Conservation (phyloP, 1,140 invertebrate genomes). For the Micrasema longulum region DNA sequence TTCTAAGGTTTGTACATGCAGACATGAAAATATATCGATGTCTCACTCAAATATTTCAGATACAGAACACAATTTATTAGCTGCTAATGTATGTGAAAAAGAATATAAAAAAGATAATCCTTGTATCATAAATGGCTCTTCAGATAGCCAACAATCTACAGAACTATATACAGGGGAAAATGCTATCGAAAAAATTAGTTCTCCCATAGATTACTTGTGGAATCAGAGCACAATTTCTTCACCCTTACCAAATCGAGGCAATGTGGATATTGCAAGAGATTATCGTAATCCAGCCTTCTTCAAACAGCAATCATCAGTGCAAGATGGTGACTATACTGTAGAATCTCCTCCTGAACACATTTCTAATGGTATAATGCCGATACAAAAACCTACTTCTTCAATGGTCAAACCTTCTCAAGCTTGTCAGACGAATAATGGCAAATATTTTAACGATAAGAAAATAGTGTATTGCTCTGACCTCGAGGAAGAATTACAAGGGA, state of each 20-base stretch:
- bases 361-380: slow-evolving; percentile 55
- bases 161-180: slow-evolving; percentile 5
- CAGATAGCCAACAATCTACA: slow-evolving; percentile 1
- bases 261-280: slow-evolving; percentile 49
- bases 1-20: slow-evolving; percentile 2
- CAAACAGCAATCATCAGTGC: slow-evolving; percentile 41
- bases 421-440: slow-evolving; percentile 47
- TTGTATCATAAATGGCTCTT: not conserved
- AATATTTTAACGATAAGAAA: slow-evolving; percentile 63
- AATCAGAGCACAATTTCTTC: slow-evolving; percentile 64
- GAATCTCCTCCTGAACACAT: slow-evolving; percentile 33
- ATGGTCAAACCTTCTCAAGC: slow-evolving; percentile 2
- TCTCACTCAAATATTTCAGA: not conserved
- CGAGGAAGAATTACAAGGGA: slow-evolving; percentile 48
- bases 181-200: slow-evolving; percentile 56
- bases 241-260: slow-evolving; percentile 53
- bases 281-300: slow-evolving; percentile 57
- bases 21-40: not conserved
- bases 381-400: slow-evolving; percentile 58
- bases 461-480: slow-evolving; percentile 54
- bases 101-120: not conserved
- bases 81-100: not conserved
- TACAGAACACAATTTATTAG: not conserved
- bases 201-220: slow-evolving; percentile 65
- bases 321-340: slow-evolving; percentile 30